These are phyloP conservation scores for Heteropelma amictum DNA, from an alignment of 2,888 invertebrate genomes.

Conservation along the genomic window DNA sequence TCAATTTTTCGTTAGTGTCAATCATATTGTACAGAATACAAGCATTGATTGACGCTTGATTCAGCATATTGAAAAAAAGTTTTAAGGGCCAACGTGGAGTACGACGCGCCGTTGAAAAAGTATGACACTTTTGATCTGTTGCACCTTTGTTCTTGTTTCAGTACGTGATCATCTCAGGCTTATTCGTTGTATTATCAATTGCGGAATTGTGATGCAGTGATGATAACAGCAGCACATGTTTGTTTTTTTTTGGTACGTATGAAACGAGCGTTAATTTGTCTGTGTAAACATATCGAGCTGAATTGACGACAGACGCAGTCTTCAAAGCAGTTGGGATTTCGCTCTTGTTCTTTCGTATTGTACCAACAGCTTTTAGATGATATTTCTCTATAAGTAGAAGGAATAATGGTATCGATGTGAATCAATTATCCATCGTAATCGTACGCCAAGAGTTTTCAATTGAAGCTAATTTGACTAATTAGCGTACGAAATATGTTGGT, in stretches of 20 bases:
- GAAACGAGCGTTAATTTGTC: slow-evolving; percentile 16
- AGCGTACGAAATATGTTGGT: background rate
- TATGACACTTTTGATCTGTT: too few relatives aligned
- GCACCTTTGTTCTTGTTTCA: too few relatives aligned
- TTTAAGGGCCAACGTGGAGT: slow-evolving; percentile 56
- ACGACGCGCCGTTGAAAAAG: slow-evolving; percentile 28
- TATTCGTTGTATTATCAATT: too few relatives aligned
- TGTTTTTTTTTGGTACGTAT: background rate
- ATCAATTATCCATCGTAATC: background rate
- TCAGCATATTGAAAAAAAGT: slow-evolving; percentile 56
- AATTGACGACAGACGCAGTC: slow-evolving; percentile 41
- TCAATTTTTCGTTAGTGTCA: background rate
- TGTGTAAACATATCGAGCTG: background rate
- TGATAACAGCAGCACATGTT: slow-evolving; percentile 19
- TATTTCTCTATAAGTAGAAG: slow-evolving; percentile 30
- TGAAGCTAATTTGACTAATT: background rate
- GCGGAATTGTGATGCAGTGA: background rate
- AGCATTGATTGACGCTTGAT: slow-evolving; percentile 42
- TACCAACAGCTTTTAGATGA: slow-evolving; percentile 48
- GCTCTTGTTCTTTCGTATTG: slow-evolving; percentile 55
- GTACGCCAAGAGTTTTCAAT: background rate
- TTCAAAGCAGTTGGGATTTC: slow-evolving; percentile 39
- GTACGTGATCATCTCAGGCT: too few relatives aligned
- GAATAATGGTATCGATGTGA: background rate
- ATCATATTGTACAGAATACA: slow-evolving; percentile 6